These are phyloP conservation scores for Vidua macroura DNA, from an alignment of 2,113 vertebrate species.

Conservation along the genomic window DNA sequence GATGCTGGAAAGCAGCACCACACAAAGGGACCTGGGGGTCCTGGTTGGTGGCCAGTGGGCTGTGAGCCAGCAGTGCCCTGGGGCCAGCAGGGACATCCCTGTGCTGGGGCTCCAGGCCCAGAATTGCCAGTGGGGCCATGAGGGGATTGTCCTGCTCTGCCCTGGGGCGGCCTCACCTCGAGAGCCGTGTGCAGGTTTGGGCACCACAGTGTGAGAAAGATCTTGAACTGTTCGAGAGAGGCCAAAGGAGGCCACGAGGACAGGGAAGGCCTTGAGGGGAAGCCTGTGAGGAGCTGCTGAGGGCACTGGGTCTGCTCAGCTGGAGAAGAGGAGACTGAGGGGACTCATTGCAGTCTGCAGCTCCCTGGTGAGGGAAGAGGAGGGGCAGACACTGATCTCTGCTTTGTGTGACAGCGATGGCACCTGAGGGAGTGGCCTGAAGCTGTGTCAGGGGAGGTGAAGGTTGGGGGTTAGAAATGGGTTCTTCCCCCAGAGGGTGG, in stretches of 20 bases:
- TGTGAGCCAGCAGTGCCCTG: background rate
- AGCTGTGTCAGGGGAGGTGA: background rate
- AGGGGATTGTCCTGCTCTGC: background rate
- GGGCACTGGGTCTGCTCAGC: background rate
- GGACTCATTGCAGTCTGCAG: background rate
- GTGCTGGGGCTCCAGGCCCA: background rate
- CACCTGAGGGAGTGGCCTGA: background rate
- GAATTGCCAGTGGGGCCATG: background rate
- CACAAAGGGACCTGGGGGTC: background rate
- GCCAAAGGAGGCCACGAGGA: background rate
- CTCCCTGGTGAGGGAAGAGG: background rate
- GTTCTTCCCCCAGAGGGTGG: background rate
- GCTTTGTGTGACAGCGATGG: background rate
- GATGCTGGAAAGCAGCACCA: background rate
- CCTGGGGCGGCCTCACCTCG: background rate
- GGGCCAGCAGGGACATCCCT: background rate
- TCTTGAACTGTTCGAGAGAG: accelerated
- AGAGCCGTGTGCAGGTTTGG: background rate
- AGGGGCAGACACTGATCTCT: background rate
- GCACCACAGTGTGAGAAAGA: background rate
- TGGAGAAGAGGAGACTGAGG: background rate
- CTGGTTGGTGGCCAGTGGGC: background rate
- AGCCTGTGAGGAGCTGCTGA: background rate
- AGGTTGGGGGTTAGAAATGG: background rate
- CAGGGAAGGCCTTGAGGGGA: background rate